Evolutionary conservation across 2,113 vertebrate genomes (phyloP).

Genomic region (Lichenostomus cassidix): DNA sequence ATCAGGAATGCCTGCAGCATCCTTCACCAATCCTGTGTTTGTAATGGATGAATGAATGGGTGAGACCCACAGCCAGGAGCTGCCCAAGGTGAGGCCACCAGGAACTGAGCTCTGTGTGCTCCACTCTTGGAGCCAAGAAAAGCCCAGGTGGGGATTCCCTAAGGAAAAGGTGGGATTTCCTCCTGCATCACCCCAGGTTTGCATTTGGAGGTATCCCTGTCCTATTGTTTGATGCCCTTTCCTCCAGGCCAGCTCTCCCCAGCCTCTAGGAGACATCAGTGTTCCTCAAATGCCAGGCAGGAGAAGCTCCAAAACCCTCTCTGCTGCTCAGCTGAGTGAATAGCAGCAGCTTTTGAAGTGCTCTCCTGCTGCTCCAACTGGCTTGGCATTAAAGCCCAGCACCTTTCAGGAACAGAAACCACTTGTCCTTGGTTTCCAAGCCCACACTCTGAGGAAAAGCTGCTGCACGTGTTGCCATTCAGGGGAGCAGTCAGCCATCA

Average conservation of each 20-base stretch:
- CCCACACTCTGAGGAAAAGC: neutral
- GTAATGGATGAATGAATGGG: neutral
- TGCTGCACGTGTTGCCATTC: neutral
- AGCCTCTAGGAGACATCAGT: accelerated
- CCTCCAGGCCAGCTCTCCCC: neutral
- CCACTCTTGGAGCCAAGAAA: neutral
- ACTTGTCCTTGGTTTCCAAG: neutral
- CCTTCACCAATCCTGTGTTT: neutral
- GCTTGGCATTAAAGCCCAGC: neutral
- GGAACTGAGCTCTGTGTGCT: neutral
- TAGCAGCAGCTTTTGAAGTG: neutral
- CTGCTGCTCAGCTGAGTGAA: neutral
- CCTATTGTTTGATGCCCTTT: neutral
- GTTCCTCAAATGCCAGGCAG: neutral
- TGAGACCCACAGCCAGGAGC: neutral
- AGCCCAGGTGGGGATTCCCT: neutral
- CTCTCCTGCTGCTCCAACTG: neutral
- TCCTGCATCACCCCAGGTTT: accelerated
- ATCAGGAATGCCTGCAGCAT: neutral
- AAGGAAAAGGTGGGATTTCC: neutral
- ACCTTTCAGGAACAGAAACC: neutral
- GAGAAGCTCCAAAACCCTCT: neutral
- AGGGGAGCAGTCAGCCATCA: accelerated
- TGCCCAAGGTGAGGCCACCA: neutral
- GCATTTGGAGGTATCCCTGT: neutral